Evolutionary conservation across 2,888 invertebrate genomes (phyloP).

Genomic region (Conistra vaccinii): DNA sequence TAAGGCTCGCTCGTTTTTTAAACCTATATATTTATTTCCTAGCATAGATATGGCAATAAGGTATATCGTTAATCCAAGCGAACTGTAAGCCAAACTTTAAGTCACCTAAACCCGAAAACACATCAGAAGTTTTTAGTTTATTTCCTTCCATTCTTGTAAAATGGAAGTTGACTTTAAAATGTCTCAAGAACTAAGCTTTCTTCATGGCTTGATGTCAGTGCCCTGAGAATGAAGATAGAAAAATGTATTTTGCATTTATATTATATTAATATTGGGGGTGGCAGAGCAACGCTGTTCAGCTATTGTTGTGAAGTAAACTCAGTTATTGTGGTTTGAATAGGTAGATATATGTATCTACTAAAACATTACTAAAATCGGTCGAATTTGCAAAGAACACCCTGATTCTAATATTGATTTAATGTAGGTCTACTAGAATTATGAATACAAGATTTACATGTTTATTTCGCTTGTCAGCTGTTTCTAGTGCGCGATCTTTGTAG

Average conservation of each 20-base stretch:
- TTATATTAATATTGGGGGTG: constrained; percentile 26
- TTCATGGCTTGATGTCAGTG: constrained; percentile 21
- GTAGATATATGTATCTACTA: no score
- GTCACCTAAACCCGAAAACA: neutral
- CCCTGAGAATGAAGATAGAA: constrained; percentile 28
- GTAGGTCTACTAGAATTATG: neutral
- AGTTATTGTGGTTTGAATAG: neutral
- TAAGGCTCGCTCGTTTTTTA: no score
- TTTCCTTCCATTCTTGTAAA: neutral
- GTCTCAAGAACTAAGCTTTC: constrained; percentile 12
- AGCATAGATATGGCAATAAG: neutral
- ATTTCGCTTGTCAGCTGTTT: constrained; percentile 11
- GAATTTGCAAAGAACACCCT: neutral
- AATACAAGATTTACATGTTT: constrained; percentile 15
- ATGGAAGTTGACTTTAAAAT: neutral
- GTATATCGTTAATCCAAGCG: neutral
- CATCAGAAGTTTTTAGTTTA: neutral
- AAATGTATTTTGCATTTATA: constrained; percentile 46
- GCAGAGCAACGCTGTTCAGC: neutral
- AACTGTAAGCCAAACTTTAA: neutral
- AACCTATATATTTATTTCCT: neutral
- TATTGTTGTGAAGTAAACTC: constrained; percentile 14
- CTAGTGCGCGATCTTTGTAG: neutral
- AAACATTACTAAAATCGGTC: no score
- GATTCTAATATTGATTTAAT: constrained; percentile 3